These are phyloP conservation scores for Brevimyrus niger DNA, from an alignment of 2,113 vertebrate genomes.

Conservation along the genomic window DNA sequence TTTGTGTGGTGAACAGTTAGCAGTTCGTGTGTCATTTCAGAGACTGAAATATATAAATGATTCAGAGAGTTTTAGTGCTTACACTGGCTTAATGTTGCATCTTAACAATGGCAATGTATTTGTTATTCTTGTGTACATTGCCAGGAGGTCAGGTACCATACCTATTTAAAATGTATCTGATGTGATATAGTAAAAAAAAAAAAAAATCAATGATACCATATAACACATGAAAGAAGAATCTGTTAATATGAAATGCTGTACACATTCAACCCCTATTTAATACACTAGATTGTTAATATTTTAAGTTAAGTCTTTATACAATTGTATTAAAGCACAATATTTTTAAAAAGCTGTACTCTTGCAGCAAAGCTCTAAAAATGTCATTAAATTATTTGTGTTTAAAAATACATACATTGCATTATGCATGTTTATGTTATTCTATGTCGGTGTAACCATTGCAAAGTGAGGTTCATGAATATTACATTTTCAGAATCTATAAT, in stretches of 20 bases:
- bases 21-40: not conserved
- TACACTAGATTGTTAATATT: not conserved
- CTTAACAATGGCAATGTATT: not conserved
- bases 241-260: conserved; percentile 1
- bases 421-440: not conserved
- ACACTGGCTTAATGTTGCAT: not conserved
- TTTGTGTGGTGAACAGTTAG: not conserved
- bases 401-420: not conserved
- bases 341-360: not conserved
- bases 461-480: not conserved
- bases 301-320: conserved; percentile 1
- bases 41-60: not conserved
- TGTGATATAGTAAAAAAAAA: not conserved
- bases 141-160: not conserved
- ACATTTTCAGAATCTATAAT: not conserved
- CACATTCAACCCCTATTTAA: not conserved
- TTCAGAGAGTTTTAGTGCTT: not conserved
- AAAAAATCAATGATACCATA: not conserved
- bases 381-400: not conserved
- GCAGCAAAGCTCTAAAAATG: not conserved
- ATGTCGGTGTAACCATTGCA: not conserved
- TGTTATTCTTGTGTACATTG: not conserved
- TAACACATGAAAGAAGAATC: not conserved
- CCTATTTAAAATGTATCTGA: not conserved
- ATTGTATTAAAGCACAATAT: not conserved